Base-by-base conservation (phyloP, 2,888 invertebrate genomes). In the Ferrisia virgata region DNA sequence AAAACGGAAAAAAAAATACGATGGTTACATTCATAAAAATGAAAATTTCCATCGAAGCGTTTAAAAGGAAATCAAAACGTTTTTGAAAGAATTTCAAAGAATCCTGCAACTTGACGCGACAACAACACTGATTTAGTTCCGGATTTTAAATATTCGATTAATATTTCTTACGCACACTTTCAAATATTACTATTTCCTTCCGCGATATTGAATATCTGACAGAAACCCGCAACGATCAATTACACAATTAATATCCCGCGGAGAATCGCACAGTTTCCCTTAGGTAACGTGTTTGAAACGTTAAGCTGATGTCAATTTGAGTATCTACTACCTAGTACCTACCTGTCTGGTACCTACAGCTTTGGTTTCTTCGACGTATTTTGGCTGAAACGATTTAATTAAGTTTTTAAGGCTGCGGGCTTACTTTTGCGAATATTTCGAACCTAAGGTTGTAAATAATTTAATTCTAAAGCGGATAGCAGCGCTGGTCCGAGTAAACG, bases 291-390 rank as follows among this genome's bases (percentile, higher is more conserved):
- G 64, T 13, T 28, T 25, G 28, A 64, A 64, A 64, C 64, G 64
- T 64, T 64, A 64, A 64, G 64, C 64, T 36, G 72, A 36, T 76
- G 72, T 76, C 72, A 76, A 76, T 76, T 76, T 36, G 64, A 64
- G 64, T 64, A n/a, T n/a, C n/a, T n/a, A n/a, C n/a, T n/a, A n/a
- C n/a, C n/a, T n/a, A n/a, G n/a, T n/a, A n/a, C n/a, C n/a, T n/a
- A n/a, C n/a, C n/a, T n/a, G n/a, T n/a, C n/a, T n/a, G n/a, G n/a
- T n/a, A 39, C 6, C 39, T 39, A 64, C 64, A 64, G 64, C 6
- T 64, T 13, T 6, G 28, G 64, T 64, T 64, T 64, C 64, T 15
- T 64, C 28, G 31, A 64, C 13, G 15, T 28, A 15, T 64, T 64
- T 64, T 15, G 15, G 64, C 64, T 64, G 28, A 64, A 64, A 28